Percentiles rank a stretch among this genome's conserved stretches.
Evolutionary conservation across 2,113 vertebrate species (phyloP).

Genomic region (Lampris megalopsis): DNA sequence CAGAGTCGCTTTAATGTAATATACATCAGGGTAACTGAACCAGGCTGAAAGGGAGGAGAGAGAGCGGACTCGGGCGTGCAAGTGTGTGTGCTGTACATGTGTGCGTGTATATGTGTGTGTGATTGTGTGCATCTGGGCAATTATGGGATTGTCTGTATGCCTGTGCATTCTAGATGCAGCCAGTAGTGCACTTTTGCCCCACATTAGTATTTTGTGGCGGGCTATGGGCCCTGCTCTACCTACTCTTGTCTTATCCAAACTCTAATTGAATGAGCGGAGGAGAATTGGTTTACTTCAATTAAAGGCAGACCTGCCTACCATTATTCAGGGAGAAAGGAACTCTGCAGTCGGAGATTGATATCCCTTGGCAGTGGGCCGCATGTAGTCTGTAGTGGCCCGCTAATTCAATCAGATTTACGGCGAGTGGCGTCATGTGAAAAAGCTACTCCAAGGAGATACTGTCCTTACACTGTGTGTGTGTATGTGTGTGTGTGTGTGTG

Average conservation of each 20-base stretch:
- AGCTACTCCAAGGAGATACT: slow-evolving; percentile 75
- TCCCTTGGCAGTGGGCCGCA: slow-evolving; percentile 68
- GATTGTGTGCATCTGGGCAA: neutral
- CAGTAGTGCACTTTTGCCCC: slow-evolving; percentile 51
- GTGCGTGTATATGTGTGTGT: neutral
- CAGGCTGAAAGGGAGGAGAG: neutral
- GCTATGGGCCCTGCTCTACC: slow-evolving; percentile 47
- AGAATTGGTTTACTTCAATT: slow-evolving; percentile 77
- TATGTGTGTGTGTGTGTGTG: slow-evolving; percentile 37
- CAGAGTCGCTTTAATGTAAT: neutral
- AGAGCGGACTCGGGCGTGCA: neutral
- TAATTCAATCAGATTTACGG: slow-evolving; percentile 79
- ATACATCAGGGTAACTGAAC: slow-evolving; percentile 1
- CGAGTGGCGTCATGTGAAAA: slow-evolving; percentile 77
- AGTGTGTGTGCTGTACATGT: slow-evolving; percentile 6
- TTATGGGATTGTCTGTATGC: neutral
- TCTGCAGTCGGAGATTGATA: slow-evolving; percentile 73
- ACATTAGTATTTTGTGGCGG: slow-evolving; percentile 38
- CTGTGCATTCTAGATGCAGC: neutral
- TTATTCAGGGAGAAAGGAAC: slow-evolving; percentile 68
- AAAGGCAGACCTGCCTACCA: slow-evolving; percentile 64
- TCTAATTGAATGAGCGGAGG: slow-evolving; percentile 77
- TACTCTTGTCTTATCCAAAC: slow-evolving; percentile 58
- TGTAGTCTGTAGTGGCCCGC: slow-evolving; percentile 60
- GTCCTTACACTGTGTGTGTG: slow-evolving; percentile 57